These are phyloP conservation scores for Microplitis manilae DNA, from an alignment of 2,888 invertebrate species.

Conservation along the genomic window DNA sequence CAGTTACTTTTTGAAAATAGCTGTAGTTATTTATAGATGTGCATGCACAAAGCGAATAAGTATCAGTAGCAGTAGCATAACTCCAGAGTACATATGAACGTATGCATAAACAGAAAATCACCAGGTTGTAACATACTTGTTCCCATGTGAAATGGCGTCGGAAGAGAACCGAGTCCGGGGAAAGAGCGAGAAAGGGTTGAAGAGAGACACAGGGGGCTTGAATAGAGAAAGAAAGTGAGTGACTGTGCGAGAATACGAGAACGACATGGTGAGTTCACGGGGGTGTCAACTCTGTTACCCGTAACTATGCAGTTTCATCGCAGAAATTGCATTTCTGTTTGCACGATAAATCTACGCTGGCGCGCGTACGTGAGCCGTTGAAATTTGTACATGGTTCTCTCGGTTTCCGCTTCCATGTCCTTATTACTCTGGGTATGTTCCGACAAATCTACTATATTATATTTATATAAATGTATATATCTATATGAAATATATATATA, in stretches of 20 bases:
- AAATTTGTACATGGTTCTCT: slow-evolving; percentile 39
- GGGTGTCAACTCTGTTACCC: slow-evolving; percentile 39
- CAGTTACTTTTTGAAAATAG: background rate
- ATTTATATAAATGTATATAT: slow-evolving; percentile 20
- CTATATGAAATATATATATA: slow-evolving; percentile 24
- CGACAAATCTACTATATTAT: slow-evolving; percentile 20
- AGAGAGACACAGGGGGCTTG: background rate
- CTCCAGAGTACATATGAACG: background rate
- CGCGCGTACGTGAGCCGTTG: slow-evolving; percentile 36
- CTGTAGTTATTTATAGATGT: background rate
- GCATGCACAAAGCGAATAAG: slow-evolving; percentile 14
- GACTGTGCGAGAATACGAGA: slow-evolving; percentile 14
- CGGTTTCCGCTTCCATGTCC: slow-evolving; percentile 29
- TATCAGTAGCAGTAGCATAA: background rate
- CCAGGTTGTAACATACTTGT: slow-evolving; percentile 27
- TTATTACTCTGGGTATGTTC: slow-evolving; percentile 35
- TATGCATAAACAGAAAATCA: slow-evolving; percentile 32
- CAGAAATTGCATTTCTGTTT: slow-evolving; percentile 56
- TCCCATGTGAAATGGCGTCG: slow-evolving; percentile 39
- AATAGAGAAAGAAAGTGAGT: slow-evolving; percentile 8
- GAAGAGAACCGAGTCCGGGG: slow-evolving; percentile 15
- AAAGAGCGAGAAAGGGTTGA: slow-evolving; percentile 1
- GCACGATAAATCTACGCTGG: slow-evolving; percentile 52
- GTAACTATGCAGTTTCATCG: slow-evolving; percentile 53
- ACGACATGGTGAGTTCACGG: slow-evolving; percentile 16